Evolutionary conservation across 2,888 invertebrate genomes (phyloP), one percentile per base, ranked within the genome.

Genomic region (Drosophila diplacantha): DNA sequence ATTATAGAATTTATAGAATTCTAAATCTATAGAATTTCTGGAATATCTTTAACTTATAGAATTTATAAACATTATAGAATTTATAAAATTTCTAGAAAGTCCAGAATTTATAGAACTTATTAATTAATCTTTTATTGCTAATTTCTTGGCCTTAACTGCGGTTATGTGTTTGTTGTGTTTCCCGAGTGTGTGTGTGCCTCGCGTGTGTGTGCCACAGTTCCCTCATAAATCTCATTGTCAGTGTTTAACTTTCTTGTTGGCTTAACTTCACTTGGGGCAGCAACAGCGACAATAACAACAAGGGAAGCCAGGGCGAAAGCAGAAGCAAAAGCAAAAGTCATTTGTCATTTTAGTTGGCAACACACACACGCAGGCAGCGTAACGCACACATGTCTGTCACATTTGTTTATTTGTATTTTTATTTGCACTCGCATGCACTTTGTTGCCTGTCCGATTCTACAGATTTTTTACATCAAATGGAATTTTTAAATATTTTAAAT

Each of bases 221-320:
- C 71, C 75, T 80, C 80, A 83, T 80, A 80, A 80, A 80, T 80
- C 80, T 78, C 75, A 80, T 80, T 80, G 80, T 80, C 80, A 80
- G 83, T 80, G 80, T 81, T 80, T 80, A 80, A 81, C 81, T 82
- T 81, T 80, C 80, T 80, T 80, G 80, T 83, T 81, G 80, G 80
- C 74, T 80, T 83, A 81, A 81, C 83, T 83, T 83, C 71, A 75
- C 78, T 82, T 73, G 64, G 47, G 73, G 78, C 77, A 59, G 12
- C 41, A 60, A 59, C 39, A 60, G 18, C 47, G 69, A 54, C 62
- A 54, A 47, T 61, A 63, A 60, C 51, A 70, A 56, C 44, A 59
- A 32, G 38, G 57, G 55, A 49, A 47, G 69, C 76, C 72, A 75
- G 69, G 68, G n/a, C n/a, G n/a, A n/a, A n/a, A n/a, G n/a, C n/a